Base-by-base conservation (phyloP, 2,797 vertebrate species). In the Paratrypauchen microcephalus region DNA sequence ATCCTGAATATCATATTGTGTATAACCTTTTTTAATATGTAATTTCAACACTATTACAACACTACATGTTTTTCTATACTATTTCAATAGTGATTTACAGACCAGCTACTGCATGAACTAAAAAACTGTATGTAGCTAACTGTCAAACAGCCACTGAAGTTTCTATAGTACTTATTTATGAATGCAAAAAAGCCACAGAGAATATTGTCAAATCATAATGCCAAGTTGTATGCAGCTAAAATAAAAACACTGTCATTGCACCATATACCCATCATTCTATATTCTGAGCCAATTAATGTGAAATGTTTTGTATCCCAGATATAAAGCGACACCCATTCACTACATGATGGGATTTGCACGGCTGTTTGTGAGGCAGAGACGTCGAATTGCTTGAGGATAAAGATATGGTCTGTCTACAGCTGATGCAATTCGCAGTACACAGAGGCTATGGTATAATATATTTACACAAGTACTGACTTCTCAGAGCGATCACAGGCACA, bases 361-460 rank as follows among this genome's bases (percentile, higher is more conserved):
- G 18, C 63, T 65, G 71, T 75, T 72, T 74, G 56, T 69, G 60
- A 69, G 41, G 65, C 45, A 69, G 76, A 69, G 55, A 74, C 72
- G 62, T 48, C 26, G 6, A 70, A 36, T 52, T 1, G 71, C 71
- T 68, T 32, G 6, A 65, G 70, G 66, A 79, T 66, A 56, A 75
- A 47, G 74, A 73, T 50, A 66, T 65, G 2, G 36, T 75, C 50
- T 13, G 39, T 68, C n/a, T 30, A 7, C 24, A 66, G 71, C 69
- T 82, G 77, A 83, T 78, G 80, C 68, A 82, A 78, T 56, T 19
- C 69, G 32, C n/a, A 48, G 30, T 65, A 68, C 71, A 79, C 32
- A 75, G 28, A 63, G 41, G 64, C 39, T 16, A 71, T 57, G 76
- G 69, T 59, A 54, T 74, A 75, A 61, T 65, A 57, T 62, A 70